Base-by-base conservation (phyloP, 2,113 vertebrate species). In the Rostratula benghalensis region DNA sequence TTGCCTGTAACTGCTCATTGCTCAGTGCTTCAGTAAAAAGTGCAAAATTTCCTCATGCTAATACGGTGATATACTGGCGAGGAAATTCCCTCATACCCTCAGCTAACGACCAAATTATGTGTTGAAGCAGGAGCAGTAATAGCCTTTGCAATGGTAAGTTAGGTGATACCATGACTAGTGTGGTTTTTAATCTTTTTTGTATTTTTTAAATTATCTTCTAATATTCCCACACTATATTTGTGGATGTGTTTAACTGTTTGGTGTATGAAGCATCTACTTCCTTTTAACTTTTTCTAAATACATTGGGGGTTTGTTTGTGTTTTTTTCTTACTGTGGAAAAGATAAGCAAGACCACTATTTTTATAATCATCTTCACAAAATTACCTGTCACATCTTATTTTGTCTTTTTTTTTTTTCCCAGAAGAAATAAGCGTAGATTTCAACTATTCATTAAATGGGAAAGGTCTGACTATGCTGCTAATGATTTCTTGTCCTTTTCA, bases 51-150 rank as follows among this genome's bases (percentile, higher is more conserved):
- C 79, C 79, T 90, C 71, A 51, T 37, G 30, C 37, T 95, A 46
- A 50, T 53, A 35, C 11, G 8, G 53, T 27, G 68, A 59, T 31
- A 18, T 18, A 22, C 39, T 45, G 77, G 39, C 68, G 60, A 89
- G 83, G 71, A 92, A 95, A 87, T 84, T 89, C 56, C 76, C 70
- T 92, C 43, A 65, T 60, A 63, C 64, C 35, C 76, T 64, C 92
- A 84, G 60, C 60, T 71, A 41, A 31, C 39, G 27, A 61, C 68
- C 68, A 86, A 67, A 77, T 83, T 61, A 50, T 85, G 54, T 77
- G 82, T 56, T 89, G 76, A 86, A 83, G 76, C 54, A 81, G 35
- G 35, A 92, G 77, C 74, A 60, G 56, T 33, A 67, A 64, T 15
- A 71, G 43, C 48, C 39, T 86, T 63, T 88, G 71, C 67, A 71